Conservation (phyloP, 2,888 invertebrate genomes). For the Dryadula phaetusa region DNA sequence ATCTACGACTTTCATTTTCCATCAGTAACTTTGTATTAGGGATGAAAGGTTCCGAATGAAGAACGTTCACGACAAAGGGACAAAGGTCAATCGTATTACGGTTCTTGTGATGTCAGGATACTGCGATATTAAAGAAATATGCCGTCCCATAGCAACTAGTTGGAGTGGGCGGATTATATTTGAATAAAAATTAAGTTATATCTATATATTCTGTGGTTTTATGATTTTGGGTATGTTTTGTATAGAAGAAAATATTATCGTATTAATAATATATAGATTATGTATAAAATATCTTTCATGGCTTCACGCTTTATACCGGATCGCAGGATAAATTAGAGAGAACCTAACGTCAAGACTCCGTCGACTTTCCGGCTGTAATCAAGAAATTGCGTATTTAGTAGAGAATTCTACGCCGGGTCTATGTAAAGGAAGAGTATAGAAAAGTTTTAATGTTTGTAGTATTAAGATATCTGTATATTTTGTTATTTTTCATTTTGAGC, state of each 20-base stretch:
- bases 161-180: slow-evolving; percentile 43
- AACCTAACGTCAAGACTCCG: too few species aligned
- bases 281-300: too few species aligned
- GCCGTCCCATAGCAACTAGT: slow-evolving; percentile 40
- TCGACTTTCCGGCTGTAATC: too few species aligned
- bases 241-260: not conserved
- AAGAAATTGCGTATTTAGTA: too few species aligned
- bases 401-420: too few species aligned
- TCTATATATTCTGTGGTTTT: not conserved
- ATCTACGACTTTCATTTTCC: slow-evolving; percentile 36
- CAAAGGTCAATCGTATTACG: slow-evolving; percentile 49
- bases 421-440: too few species aligned
- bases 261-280: too few species aligned
- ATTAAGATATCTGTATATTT: too few species aligned
- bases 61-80: slow-evolving; percentile 46
- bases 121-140: slow-evolving; percentile 40
- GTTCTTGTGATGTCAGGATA: slow-evolving; percentile 43
- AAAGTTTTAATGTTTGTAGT: too few species aligned
- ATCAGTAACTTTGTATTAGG: slow-evolving; percentile 36
- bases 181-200: slow-evolving; percentile 51
- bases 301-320: too few species aligned
- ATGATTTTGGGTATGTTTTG: not conserved
- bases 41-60: slow-evolving; percentile 44
- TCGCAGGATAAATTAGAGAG: too few species aligned
- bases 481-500: too few species aligned